Evolutionary conservation across 2,888 invertebrate genomes (phyloP).

Genomic region (Morpho helenor): DNA sequence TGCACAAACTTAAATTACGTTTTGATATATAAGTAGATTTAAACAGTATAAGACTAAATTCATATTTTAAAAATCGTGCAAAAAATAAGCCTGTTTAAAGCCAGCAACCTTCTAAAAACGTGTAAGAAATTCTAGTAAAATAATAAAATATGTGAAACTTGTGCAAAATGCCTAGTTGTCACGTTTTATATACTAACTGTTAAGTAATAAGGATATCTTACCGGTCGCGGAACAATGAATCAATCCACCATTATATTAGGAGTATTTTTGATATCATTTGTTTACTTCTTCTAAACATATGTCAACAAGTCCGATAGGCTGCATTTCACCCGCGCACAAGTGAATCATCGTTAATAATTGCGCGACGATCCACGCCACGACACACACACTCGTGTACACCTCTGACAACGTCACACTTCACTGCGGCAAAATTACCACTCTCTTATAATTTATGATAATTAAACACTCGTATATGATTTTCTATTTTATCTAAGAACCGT

Average conservation of each 20-base stretch:
- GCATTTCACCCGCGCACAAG: constrained; percentile 77
- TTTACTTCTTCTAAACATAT: constrained; percentile 69
- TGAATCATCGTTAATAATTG: constrained; percentile 79
- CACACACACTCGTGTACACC: constrained; percentile 56
- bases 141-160: too few species aligned
- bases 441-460: constrained; percentile 43
- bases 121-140: too few species aligned
- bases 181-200: background rate
- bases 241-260: constrained; percentile 71
- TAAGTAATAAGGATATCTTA: constrained; percentile 38
- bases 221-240: constrained; percentile 58
- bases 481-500: constrained; percentile 46
- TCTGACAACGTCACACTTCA: constrained; percentile 63
- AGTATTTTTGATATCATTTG: constrained; percentile 68
- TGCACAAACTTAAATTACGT: too few species aligned
- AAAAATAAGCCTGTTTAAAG: too few species aligned
- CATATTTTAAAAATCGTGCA: too few species aligned
- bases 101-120: too few species aligned
- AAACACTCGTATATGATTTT: constrained; percentile 40
- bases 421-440: constrained; percentile 35
- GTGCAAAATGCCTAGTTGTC: too few species aligned
- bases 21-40: too few species aligned
- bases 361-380: constrained; percentile 74
- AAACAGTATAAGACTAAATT: too few species aligned
- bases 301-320: constrained; percentile 77